These are phyloP conservation scores for Adoxophyes honmai DNA, from an alignment of 1,140 invertebrate genomes.

Conservation along the genomic window DNA sequence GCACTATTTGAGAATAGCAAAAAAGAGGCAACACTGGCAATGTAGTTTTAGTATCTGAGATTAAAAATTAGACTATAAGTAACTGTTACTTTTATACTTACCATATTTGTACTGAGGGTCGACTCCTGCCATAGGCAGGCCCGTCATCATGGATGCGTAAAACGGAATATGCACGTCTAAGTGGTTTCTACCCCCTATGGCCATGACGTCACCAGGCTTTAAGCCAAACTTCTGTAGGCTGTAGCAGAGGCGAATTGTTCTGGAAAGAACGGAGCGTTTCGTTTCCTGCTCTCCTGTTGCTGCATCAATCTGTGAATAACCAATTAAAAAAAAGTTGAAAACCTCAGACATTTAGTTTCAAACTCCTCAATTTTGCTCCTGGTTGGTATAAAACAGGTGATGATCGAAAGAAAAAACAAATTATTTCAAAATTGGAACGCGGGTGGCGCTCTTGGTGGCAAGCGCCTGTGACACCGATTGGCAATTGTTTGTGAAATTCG, in stretches of 20 bases:
- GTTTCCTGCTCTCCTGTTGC: constrained; percentile 61
- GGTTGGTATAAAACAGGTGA: too few relatives aligned
- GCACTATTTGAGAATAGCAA: too few relatives aligned
- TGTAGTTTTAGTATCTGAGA: too few relatives aligned
- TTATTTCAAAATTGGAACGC: too few relatives aligned
- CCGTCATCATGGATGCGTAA: constrained; percentile 52
- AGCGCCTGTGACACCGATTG: not conserved
- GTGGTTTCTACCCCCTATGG: constrained; percentile 56
- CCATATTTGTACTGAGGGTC: constrained; percentile 34
- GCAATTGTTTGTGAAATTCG: too few relatives aligned
- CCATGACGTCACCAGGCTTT: constrained; percentile 58
- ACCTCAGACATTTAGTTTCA: too few relatives aligned
- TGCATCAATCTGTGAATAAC: constrained; percentile 63
- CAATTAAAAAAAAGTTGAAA: too few relatives aligned
- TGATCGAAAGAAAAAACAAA: too few relatives aligned
- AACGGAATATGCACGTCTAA: constrained; percentile 27
- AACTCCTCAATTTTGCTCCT: too few relatives aligned
- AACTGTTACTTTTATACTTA: too few relatives aligned
- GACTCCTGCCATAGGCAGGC: constrained; percentile 33
- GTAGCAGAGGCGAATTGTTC: constrained; percentile 46
- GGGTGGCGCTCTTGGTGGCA: not conserved
- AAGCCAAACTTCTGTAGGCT: constrained; percentile 62
- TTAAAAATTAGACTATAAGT: too few relatives aligned
- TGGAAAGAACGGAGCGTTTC: constrained; percentile 46
- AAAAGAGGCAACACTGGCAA: too few relatives aligned